A percentile compares a stretch with the other conserved stretches of the same genome.
Conservation (phyloP, 1,140 invertebrate species). For the Lepeophtheirus salmonis region DNA sequence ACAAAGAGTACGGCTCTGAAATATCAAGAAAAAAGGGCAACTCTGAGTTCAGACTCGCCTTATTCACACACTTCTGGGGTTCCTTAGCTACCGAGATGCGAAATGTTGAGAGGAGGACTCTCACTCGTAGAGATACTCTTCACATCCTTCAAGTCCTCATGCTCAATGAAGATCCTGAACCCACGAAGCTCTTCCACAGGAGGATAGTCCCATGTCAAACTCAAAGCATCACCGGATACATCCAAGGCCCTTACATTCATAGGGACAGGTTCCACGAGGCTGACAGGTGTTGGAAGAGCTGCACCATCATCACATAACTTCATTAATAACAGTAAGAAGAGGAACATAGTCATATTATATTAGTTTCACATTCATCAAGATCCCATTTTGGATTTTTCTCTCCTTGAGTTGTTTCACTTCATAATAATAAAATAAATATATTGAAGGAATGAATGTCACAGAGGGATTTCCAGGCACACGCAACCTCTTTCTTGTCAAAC, state of each 20-base stretch:
- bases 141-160: neutral
- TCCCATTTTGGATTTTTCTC: neutral
- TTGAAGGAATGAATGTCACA: no score
- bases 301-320: neutral
- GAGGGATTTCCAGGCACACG: no score
- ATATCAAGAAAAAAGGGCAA: neutral
- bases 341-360: neutral
- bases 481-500: no score
- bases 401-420: neutral
- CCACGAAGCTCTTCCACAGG: neutral
- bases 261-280: neutral
- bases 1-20: neutral
- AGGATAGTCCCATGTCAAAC: neutral
- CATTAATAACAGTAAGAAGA: neutral
- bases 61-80: no score
- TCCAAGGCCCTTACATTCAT: neutral
- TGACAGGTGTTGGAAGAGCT: no score
- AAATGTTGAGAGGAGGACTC: neutral
- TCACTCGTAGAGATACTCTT: neutral
- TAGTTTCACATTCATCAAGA: neutral
- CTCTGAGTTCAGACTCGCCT: neutral
- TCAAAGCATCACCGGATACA: neutral
- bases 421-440: neutral
- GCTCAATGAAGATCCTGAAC: neutral
- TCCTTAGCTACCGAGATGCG: no score